These are phyloP conservation scores for Brienomyrus longianalis DNA, from an alignment of 2,113 vertebrate genomes.

Conservation along the genomic window DNA sequence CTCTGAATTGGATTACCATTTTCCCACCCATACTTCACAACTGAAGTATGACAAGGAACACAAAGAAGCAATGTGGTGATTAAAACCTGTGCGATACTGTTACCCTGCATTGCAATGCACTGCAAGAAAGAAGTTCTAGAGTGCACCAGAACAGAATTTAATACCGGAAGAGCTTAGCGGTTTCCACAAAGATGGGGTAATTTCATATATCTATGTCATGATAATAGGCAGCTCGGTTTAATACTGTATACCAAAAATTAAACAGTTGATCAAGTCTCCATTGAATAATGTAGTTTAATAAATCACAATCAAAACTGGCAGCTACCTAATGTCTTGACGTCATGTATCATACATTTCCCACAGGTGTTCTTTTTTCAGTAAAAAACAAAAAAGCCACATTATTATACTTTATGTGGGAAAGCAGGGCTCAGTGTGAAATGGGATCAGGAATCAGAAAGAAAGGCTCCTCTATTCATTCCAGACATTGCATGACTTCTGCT, in stretches of 20 bases:
- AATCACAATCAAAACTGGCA: not conserved
- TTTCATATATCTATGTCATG: not conserved
- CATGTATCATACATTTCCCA: not conserved
- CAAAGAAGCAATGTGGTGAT: not conserved
- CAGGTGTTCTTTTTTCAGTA: not conserved
- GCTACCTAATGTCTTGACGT: not conserved
- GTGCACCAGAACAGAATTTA: not conserved
- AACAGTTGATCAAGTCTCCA: not conserved
- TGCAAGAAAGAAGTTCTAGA: not conserved
- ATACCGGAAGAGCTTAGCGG: not conserved
- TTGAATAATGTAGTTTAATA: not conserved
- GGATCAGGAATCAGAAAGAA: not conserved
- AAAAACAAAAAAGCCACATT: not conserved
- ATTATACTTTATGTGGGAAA: not conserved
- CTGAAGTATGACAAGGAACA: conserved; percentile 16
- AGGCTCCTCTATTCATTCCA: conserved; percentile 34
- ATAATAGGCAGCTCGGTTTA: not conserved
- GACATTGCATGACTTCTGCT: conserved; percentile 25
- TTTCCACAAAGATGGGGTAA: not conserved
- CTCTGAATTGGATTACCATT: conserved; percentile 53
- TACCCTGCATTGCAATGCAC: not conserved
- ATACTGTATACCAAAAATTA: not conserved
- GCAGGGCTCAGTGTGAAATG: not conserved
- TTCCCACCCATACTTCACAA: conserved; percentile 32
- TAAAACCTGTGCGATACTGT: not conserved